A percentile compares a stretch with the other conserved stretches of the same genome.
Conservation (phyloP, 2,113 vertebrate genomes). For the Pogona vitticeps region DNA sequence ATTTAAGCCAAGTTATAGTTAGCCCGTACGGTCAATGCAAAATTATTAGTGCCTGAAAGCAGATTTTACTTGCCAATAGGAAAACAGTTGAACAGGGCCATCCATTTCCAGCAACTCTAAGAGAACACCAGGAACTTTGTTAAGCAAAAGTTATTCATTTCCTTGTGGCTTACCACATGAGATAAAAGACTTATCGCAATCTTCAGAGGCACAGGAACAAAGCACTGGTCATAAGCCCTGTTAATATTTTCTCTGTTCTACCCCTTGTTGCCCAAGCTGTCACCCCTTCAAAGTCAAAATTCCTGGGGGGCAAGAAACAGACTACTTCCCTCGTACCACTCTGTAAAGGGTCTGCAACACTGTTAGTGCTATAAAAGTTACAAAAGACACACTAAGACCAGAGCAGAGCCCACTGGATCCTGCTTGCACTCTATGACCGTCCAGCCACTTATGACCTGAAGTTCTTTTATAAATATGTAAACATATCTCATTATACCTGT, state of each 20-base stretch:
- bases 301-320: background rate
- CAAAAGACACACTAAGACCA: background rate
- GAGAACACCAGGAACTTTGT: background rate
- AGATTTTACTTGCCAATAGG: background rate
- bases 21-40: background rate
- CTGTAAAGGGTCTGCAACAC: background rate
- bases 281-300: background rate
- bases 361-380: background rate
- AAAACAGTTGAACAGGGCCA: background rate
- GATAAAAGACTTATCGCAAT: background rate
- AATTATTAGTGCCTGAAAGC: background rate
- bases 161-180: background rate
- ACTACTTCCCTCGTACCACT: background rate
- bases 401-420: background rate
- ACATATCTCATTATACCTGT: background rate
- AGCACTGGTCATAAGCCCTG: background rate
- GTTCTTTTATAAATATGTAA: conserved; percentile 10
- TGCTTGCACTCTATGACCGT: background rate
- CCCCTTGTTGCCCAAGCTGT: background rate
- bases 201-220: background rate
- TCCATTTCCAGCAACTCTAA: background rate
- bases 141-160: background rate
- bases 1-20: background rate
- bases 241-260: background rate
- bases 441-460: background rate